phyloP scores from a whole-genome alignment of 2,113 vertebrate genomes.

The Bubalus kerabau region DNA sequence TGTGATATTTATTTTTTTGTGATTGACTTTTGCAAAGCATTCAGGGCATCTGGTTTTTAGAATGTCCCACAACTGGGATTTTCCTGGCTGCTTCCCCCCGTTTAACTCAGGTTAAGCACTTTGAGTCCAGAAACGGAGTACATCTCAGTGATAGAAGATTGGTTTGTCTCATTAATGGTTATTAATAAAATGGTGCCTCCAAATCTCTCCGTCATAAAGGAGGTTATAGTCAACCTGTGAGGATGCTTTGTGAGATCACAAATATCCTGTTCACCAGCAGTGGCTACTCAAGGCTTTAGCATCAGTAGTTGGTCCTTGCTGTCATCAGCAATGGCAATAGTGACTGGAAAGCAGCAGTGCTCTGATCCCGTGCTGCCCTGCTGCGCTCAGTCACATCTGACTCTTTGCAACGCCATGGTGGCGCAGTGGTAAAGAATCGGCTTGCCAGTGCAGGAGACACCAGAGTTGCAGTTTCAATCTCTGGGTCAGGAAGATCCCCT shows the following conservation, averaged over 20 bases:
- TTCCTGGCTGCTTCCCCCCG: not conserved
- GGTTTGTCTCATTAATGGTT: not conserved
- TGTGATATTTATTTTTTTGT: not conserved
- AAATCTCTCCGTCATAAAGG: no score
- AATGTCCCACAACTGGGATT: no score
- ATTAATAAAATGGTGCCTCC: not conserved
- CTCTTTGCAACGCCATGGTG: not conserved
- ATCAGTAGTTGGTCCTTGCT: rapidly evolving
- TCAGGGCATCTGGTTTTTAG: no score
- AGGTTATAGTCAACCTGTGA: rapidly evolving
- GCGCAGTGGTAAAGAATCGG: not conserved
- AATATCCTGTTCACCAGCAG: not conserved
- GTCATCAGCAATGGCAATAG: rapidly evolving
- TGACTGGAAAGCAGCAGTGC: rapidly evolving
- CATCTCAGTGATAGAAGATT: rapidly evolving
- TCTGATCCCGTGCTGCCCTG: rapidly evolving
- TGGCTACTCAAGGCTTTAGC: no score
- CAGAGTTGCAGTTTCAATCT: not conserved
- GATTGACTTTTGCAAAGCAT: not conserved
- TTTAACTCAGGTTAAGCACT: rapidly evolving
- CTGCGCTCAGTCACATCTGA: not conserved
- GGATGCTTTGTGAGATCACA: rapidly evolving
- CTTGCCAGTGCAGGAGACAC: not conserved
- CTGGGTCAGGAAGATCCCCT: not conserved
- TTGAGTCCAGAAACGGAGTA: rapidly evolving